Evolutionary conservation across 2,113 vertebrate genomes (phyloP), one percentile per base, ranked within the genome.

Genomic region (Spermophilus dauricus): DNA sequence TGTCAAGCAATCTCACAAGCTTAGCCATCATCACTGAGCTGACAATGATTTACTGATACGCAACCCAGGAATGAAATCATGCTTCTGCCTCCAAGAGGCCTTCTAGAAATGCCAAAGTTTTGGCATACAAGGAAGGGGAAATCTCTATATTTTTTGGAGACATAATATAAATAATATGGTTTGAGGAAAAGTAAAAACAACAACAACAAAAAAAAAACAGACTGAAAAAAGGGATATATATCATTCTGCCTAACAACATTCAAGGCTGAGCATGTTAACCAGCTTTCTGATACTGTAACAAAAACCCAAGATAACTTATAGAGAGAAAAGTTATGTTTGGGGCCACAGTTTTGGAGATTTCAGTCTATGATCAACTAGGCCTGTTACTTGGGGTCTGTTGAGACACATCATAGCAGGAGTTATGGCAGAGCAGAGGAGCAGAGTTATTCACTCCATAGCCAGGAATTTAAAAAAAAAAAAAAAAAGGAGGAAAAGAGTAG

Each of bases 1-100:
- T 86, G 89, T 86, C 83, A 91, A 88, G 45, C 16, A 82, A 56
- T 48, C 14, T 61, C 83, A 9, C 20, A 89, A 34, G 13, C 28
- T 82, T 8, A 20, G 42, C 70, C 22, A 51, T 83, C 18, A 37
- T 65, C 63, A 48, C 5, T 58, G n/a, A 85, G 6, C 28, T 94
- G 11, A 94, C 10, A 2, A 2, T 73, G 11, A 22, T 91, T 78
- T 92, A 6, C 30, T 82, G 11, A 85, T 45, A 53, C 1, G 39
- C n/a, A 84, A 26, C 26, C 12, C 13, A 89, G 24, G n/a, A 1
- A 32, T 48, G 39, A 96, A 91, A 86, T 63, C 53, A 22, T 28
- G 48, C 1, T 67, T 63, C 48, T 76, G 39, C 1, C 65, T 85
- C 34, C 28, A 56, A 53, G 2, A 83, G 13, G 9, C 18, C 45